Evolutionary conservation across 2,888 invertebrate species (phyloP).

Genomic region (Autographa pulchrina): DNA sequence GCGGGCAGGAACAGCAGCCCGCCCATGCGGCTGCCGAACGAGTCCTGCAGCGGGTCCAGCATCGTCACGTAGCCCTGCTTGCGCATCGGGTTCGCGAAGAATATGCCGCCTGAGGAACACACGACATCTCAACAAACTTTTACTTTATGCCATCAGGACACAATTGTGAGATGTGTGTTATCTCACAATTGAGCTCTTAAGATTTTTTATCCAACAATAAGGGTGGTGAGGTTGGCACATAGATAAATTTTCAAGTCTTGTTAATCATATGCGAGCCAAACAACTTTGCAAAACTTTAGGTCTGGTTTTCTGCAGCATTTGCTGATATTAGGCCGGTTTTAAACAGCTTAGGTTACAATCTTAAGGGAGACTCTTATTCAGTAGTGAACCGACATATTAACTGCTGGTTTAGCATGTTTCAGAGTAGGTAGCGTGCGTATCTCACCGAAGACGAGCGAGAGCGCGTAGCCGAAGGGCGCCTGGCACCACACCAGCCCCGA

Average conservation of each 20-base stretch:
- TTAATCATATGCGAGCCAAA: too few species aligned
- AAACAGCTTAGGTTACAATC: too few species aligned
- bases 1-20: constrained; percentile 98
- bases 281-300: too few species aligned
- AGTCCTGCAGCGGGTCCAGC: constrained; percentile 99
- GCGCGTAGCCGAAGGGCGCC: constrained; percentile 99
- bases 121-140: not conserved
- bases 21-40: constrained; percentile 99
- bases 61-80: constrained; percentile 99
- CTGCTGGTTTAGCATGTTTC: not conserved
- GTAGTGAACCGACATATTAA: not conserved
- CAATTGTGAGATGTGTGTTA: too few species aligned
- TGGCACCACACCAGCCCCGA: constrained; percentile 98
- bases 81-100: constrained; percentile 99
- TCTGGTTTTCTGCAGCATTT: too few species aligned
- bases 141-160: not conserved
- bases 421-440: not conserved
- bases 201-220: too few species aligned
- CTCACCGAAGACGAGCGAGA: constrained; percentile 97
- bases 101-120: constrained; percentile 94
- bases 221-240: too few species aligned
- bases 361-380: too few species aligned
- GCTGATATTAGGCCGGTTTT: too few species aligned
- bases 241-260: too few species aligned
- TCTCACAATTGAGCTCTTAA: too few species aligned